These are phyloP conservation scores for Megaceryle maxima DNA, from an alignment of 2,113 vertebrate genomes.

Conservation along the genomic window DNA sequence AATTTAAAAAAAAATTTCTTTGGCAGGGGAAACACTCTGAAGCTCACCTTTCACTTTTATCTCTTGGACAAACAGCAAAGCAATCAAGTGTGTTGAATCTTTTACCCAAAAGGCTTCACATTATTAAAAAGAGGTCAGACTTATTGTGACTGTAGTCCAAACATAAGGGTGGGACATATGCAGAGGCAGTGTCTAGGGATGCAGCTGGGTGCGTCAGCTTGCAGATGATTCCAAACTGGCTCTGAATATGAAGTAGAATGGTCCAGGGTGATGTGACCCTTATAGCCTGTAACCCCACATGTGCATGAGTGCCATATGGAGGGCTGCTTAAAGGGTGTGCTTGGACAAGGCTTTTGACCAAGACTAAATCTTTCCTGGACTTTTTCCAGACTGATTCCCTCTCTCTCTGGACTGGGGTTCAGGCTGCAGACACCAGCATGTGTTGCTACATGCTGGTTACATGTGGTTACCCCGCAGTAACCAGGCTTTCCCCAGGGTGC, in stretches of 20 bases:
- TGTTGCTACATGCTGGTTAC: too few relatives aligned
- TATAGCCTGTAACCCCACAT: background rate
- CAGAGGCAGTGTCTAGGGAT: background rate
- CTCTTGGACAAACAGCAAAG: background rate
- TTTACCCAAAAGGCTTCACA: background rate
- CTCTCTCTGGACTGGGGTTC: background rate
- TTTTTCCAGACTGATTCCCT: background rate
- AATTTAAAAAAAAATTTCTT: background rate
- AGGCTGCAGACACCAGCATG: background rate
- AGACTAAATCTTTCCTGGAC: background rate
- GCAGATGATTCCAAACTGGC: background rate
- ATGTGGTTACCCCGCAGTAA: background rate
- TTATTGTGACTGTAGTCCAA: background rate
- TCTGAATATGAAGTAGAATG: background rate
- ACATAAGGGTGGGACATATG: background rate
- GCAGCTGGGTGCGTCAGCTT: background rate
- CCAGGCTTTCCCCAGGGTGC: background rate
- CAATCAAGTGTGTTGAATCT: background rate
- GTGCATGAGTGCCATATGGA: accelerated
- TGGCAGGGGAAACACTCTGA: background rate
- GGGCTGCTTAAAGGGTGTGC: background rate
- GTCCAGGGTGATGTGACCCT: too few relatives aligned
- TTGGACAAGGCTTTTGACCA: background rate
- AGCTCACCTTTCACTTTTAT: background rate
- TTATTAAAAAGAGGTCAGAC: background rate